These are phyloP conservation scores for Tor tambroides DNA, from an alignment of 2,113 vertebrate species.

Conservation along the genomic window DNA sequence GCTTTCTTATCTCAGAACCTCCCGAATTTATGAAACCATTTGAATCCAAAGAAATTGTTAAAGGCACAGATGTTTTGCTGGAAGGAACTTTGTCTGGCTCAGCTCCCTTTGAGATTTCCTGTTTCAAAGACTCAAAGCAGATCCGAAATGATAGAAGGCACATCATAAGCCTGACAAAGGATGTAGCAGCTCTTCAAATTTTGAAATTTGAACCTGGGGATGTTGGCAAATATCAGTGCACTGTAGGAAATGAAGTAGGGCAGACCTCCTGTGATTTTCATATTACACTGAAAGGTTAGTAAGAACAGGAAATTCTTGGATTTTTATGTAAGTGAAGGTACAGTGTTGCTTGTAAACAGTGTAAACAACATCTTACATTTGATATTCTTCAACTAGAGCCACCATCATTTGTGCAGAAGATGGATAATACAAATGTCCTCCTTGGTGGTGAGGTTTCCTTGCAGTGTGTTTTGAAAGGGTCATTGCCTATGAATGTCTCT, in stretches of 20 bases:
- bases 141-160: constrained; percentile 90
- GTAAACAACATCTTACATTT: constrained; percentile 13
- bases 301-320: background rate
- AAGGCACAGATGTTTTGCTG: constrained; percentile 89
- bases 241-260: constrained; percentile 90
- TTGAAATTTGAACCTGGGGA: constrained; percentile 87
- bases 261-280: constrained; percentile 83
- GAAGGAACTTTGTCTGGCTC: constrained; percentile 89
- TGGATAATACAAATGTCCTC: constrained; percentile 86
- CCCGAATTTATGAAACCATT: constrained; percentile 89
- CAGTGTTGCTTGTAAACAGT: background rate
- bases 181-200: constrained; percentile 85
- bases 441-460: constrained; percentile 85
- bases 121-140: constrained; percentile 87
- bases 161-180: constrained; percentile 84
- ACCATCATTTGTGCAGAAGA: constrained; percentile 89
- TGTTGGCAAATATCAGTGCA: constrained; percentile 88
- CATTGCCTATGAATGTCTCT: constrained; percentile 86
- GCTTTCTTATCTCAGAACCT: constrained; percentile 79
- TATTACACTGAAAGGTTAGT: constrained; percentile 92
- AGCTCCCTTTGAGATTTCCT: constrained; percentile 87
- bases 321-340: background rate
- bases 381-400: constrained; percentile 82
- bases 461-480: constrained; percentile 88
- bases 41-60: constrained; percentile 89